These are phyloP conservation scores for Gymnarchus niloticus DNA, from an alignment of 2,113 vertebrate species.

Conservation along the genomic window DNA sequence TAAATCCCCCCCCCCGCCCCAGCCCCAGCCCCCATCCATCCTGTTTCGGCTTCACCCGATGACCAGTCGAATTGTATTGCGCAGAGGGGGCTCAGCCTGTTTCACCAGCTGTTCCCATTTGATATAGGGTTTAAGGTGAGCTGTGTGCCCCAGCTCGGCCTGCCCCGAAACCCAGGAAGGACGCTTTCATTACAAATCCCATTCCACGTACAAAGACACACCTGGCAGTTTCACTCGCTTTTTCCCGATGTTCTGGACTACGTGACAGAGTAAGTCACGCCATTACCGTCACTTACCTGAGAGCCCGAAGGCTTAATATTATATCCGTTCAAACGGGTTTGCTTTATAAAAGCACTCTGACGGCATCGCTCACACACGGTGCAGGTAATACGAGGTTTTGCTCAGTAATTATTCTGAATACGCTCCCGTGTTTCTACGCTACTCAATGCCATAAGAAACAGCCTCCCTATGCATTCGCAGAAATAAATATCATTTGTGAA, in stretches of 20 bases:
- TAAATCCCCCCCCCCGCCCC: slow-evolving; percentile 57
- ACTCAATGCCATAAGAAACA: not conserved
- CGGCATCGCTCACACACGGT: too few relatives aligned
- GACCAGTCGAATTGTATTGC: slow-evolving; percentile 72
- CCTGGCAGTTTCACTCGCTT: not conserved
- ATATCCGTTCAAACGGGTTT: not conserved
- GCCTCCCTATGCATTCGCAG: not conserved
- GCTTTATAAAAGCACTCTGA: not conserved
- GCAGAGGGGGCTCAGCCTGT: slow-evolving; percentile 61
- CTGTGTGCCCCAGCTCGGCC: slow-evolving; percentile 61
- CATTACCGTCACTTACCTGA: not conserved
- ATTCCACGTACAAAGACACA: not conserved
- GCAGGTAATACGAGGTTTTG: too few relatives aligned
- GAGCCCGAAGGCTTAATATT: not conserved
- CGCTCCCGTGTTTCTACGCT: not conserved
- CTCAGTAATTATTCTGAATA: too few relatives aligned
- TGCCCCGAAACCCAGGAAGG: slow-evolving; percentile 56
- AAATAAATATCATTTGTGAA: not conserved
- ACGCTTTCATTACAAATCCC: slow-evolving; percentile 54
- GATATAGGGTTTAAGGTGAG: slow-evolving; percentile 69
- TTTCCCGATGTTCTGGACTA: too few relatives aligned
- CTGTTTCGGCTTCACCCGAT: slow-evolving; percentile 63
- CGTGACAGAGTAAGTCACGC: not conserved
- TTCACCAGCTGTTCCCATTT: slow-evolving; percentile 64
- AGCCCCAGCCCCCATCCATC: too few relatives aligned